Percentiles rank a stretch among this genome's conserved stretches.
Conservation (phyloP, 2,797 vertebrate genomes). For the Pseudomugil gertrudae region DNA sequence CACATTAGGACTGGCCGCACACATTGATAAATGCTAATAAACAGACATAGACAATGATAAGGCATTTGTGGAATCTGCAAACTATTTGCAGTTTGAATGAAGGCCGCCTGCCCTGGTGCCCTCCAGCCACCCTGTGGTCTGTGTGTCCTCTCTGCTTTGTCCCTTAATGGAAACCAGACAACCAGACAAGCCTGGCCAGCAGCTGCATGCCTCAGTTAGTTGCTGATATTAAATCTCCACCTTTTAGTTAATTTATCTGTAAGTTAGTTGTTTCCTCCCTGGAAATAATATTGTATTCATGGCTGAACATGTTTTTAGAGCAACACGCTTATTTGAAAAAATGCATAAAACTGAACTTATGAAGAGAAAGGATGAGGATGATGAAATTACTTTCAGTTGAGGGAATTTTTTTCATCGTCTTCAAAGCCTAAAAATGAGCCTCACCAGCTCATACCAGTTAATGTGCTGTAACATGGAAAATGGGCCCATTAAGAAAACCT, state of each 20-base stretch:
- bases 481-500: too few relatives aligned
- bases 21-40: conserved; percentile 68
- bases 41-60: conserved; percentile 64
- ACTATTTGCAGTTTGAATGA: conserved; percentile 71
- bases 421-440: conserved; percentile 2
- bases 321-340: too few relatives aligned
- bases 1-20: conserved; percentile 51
- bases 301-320: too few relatives aligned
- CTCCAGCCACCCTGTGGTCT: conserved; percentile 47
- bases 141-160: conserved; percentile 66
- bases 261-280: too few relatives aligned
- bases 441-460: background rate
- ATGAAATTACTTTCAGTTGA: background rate
- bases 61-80: conserved; percentile 77
- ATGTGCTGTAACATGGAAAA: background rate
- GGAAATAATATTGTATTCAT: too few relatives aligned
- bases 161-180: conserved; percentile 66
- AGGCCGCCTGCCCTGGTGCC: conserved; percentile 57
- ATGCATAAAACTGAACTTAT: background rate
- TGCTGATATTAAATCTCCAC: conserved; percentile 35
- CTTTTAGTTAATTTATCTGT: background rate
- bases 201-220: conserved; percentile 51
- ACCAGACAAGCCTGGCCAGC: conserved; percentile 64
- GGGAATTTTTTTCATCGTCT: background rate
- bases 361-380: background rate